Evolutionary conservation across 1,140 invertebrate species (phyloP).

Genomic region (Zaprionus kolodkinae): DNA sequence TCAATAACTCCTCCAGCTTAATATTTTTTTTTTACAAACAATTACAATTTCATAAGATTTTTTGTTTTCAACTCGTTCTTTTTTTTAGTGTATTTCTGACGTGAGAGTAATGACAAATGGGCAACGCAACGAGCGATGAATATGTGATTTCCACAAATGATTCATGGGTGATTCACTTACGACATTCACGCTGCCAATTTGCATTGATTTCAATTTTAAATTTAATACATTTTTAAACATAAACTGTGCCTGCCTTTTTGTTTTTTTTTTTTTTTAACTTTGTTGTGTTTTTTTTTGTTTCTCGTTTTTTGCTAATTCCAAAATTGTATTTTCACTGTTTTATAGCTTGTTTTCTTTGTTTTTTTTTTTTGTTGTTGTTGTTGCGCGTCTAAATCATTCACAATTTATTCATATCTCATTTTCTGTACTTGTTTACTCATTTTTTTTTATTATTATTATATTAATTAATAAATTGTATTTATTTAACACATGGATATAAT

Average conservation of each 20-base stretch:
- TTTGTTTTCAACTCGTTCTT: constrained; percentile 8
- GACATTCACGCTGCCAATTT: not conserved
- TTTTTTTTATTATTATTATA: constrained; percentile 13
- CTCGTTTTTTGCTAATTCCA: constrained; percentile 17
- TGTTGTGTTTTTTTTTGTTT: not conserved
- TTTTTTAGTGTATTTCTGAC: not conserved
- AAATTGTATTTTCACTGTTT: constrained; percentile 9
- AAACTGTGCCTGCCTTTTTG: constrained; percentile 37
- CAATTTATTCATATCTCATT: constrained; percentile 17
- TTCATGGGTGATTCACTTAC: not conserved
- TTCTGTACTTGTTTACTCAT: constrained; percentile 13
- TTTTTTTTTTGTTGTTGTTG: not conserved
- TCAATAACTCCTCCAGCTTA: too few species aligned
- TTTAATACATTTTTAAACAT: constrained; percentile 35
- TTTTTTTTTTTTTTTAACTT: constrained; percentile 18
- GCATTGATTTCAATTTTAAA: constrained; percentile 9
- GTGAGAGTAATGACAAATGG: not conserved
- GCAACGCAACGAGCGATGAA: not conserved
- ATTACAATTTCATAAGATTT: constrained; percentile 43
- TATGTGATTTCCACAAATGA: not conserved
- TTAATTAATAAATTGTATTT: constrained; percentile 63
- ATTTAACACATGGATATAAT: constrained; percentile 43
- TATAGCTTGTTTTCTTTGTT: constrained; percentile 2
- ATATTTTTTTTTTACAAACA: constrained; percentile 51
- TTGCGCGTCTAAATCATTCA: constrained; percentile 11